These are phyloP conservation scores for Metridium senile DNA, from an alignment of 92 coral and sea anemone species.

Conservation along the genomic window DNA sequence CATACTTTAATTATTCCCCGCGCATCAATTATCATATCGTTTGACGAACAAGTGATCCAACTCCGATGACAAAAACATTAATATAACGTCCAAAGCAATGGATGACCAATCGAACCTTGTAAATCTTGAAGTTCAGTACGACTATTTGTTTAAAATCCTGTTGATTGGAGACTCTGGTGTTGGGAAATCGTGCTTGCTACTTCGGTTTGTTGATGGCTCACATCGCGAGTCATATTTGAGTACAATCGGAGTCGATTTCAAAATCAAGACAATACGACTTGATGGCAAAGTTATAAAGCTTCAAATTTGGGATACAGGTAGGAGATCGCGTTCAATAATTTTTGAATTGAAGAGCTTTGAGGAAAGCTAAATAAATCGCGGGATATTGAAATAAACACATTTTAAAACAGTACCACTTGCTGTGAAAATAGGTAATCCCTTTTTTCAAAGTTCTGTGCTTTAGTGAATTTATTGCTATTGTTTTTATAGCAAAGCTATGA, in stretches of 20 bases:
- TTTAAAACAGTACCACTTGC: neutral
- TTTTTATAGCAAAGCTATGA: too few species aligned
- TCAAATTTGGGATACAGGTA: conserved; percentile 98
- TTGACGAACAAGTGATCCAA: too few species aligned
- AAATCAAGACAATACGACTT: conserved; percentile 81
- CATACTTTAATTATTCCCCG: neutral
- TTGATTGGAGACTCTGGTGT: conserved; percentile 97
- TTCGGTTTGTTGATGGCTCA: conserved; percentile 83
- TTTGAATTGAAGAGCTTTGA: too few species aligned
- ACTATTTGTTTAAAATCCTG: conserved; percentile 87
- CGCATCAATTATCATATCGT: too few species aligned
- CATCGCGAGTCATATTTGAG: conserved; percentile 79
- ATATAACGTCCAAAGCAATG: neutral
- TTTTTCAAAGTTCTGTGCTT: neutral
- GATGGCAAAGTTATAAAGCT: conserved; percentile 84
- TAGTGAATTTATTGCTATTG: neutral
- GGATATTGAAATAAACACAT: neutral
- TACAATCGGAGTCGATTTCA: conserved; percentile 97
- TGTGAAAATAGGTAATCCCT: neutral
- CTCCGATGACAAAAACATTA: neutral
- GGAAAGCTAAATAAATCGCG: neutral
- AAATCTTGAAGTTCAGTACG: conserved; percentile 71
- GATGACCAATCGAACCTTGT: conserved; percentile 39
- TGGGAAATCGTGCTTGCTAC: conserved; percentile 93
- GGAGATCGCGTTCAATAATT: conserved; percentile 16